phyloP scores from a whole-genome alignment of 2,888 invertebrate genomes.

The Orthosia incerta region DNA sequence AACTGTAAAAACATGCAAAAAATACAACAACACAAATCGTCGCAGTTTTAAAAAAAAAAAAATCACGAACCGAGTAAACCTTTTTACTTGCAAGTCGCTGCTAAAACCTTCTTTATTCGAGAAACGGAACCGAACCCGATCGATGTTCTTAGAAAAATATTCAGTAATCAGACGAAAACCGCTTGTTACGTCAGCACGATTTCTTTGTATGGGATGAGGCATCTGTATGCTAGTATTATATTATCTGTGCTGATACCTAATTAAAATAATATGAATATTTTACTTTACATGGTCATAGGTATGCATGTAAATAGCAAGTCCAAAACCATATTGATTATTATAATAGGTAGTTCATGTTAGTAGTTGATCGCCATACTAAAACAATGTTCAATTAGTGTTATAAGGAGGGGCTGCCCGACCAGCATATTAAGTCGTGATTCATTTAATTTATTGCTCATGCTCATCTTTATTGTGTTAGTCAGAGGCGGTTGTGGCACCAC shows the following conservation, averaged over 20 bases:
- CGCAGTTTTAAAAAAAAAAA: no score
- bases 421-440: slow-evolving; percentile 46
- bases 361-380: slow-evolving; percentile 20
- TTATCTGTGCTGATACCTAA: background rate
- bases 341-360: background rate
- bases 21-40: no score
- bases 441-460: slow-evolving; percentile 34
- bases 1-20: no score
- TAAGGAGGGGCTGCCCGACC: slow-evolving; percentile 19
- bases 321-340: slow-evolving; percentile 7
- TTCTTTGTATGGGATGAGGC: no score
- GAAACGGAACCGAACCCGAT: no score
- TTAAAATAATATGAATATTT: background rate
- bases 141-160: no score
- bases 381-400: slow-evolving; percentile 44
- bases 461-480: slow-evolving; percentile 38
- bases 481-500: background rate
- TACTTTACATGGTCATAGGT: background rate
- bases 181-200: no score
- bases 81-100: no score
- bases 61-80: no score
- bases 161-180: no score
- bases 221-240: no score
- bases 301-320: background rate
- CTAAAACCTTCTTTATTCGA: no score